Evolutionary conservation across 2,113 vertebrate genomes (phyloP), one percentile per base, ranked within the genome.

Genomic region (Channa argus): DNA sequence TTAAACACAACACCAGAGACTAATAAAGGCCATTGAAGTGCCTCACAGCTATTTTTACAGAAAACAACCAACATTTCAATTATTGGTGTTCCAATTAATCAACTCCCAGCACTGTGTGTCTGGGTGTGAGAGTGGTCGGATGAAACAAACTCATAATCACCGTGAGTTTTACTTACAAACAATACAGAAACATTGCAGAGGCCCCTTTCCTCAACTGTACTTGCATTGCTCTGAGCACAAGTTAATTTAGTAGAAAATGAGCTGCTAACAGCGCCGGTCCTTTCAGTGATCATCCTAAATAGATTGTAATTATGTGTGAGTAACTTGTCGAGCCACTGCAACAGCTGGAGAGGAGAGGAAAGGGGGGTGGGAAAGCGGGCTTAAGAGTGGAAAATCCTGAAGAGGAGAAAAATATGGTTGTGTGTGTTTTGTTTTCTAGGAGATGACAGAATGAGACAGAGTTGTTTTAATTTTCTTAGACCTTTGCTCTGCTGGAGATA

Each of bases 201-300:
- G 50, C 45, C 36, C 41, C 56, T 71, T 41, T 55, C 53, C 44
- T 14, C 37, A 4, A 72, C 59, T 64, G n/a, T 52, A 53, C 70
- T 70, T 52, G 54, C 66, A 24, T 61, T 63, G 63, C 83, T 79
- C 72, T 53, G 55, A 82, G 78, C 56, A 45, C 63, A 82, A 87
- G 84, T 89, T 91, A 83, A 92, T 92, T 92, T 92, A 82, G 83
- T 79, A 84, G 88, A 85, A 91, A 92, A 93, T 87, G 79, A 82
- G 88, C 74, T 64, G 63, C 82, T 83, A 90, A 91, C 85, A 85
- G 74, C 76, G 60, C 68, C 51, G 74, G 86, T 84, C 79, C 75
- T 84, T 91, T 84, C 72, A 82, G 68, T 71, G 74, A 89, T 88
- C 63, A 73, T 88, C 71, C 71, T 86, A 89, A 92, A 92, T 88